Evolutionary conservation across 2,888 invertebrate genomes (phyloP), one percentile per base, ranked within the genome.

Genomic region (Orthosia gracilis): DNA sequence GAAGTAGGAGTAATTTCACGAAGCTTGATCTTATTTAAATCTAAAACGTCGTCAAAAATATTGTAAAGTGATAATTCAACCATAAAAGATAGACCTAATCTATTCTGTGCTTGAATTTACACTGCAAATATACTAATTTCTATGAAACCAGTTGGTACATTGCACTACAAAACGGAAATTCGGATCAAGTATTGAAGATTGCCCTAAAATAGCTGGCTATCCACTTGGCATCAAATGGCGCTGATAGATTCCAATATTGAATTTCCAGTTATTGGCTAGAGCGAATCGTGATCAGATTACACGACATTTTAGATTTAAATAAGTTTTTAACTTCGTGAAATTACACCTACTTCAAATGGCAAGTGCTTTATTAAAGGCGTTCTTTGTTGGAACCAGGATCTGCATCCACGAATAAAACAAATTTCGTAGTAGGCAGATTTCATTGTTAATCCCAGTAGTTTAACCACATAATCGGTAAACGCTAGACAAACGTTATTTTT

Each of bases 231-330:
- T 71, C 72, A 74, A 85, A 77, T 73, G 71, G 73, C 64, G 55
- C 63, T 79, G 65, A 85, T 83, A 80, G 69, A 85, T 78, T 85
- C 67, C 69, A 31, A 84, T 83, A 83, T 85, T 83, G 68, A 84
- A 84, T 76, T 78, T 73, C 64, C 80, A 70, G 59, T 78, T 74
- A 78, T 76, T 82, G 71, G 73, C 26, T 67, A 66, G 70, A 66
- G 54, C 64, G 61, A 73, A 45, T 68, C 70, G 69, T 79, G 79
- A 76, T 85, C 47, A 69, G 69, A 74, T 75, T 75, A 69, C 69
- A 64, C n/a, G 55, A 61, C 31, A 31, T 45, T 61, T 83, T 65
- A 13, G 54, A 74, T 65, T 80, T 47, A 45, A 76, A 69, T 66
- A 26, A 75, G 7, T 64, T 73, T 59, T n/a, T 7, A 45, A 26